Evolutionary conservation across 2,113 vertebrate species (phyloP).

Genomic region (Nettapus auritus): DNA sequence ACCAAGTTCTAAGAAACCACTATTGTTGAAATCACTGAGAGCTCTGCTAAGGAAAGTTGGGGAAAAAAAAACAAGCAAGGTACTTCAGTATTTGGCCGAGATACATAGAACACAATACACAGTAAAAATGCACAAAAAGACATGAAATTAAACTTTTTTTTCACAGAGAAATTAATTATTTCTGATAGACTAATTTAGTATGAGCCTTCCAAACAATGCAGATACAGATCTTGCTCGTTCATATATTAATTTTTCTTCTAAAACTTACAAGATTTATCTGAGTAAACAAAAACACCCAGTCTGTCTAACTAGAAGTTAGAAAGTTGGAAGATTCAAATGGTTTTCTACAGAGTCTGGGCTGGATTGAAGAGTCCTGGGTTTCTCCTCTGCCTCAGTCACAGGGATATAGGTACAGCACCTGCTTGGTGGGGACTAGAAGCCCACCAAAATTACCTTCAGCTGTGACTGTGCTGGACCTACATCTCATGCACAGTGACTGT

Average conservation of each 20-base stretch:
- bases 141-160: background rate
- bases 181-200: background rate
- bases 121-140: background rate
- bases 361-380: background rate
- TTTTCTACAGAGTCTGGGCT: background rate
- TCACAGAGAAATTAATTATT: background rate
- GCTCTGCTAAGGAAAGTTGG: background rate
- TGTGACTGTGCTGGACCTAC: background rate
- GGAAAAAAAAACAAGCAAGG: background rate
- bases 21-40: background rate
- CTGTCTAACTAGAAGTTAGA: background rate
- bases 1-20: background rate
- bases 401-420: background rate
- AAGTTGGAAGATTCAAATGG: background rate
- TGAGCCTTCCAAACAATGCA: background rate
- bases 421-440: fast-evolving
- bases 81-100: background rate
- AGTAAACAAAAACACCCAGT: background rate
- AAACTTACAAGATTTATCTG: background rate
- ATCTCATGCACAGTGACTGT: background rate
- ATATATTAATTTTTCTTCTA: background rate
- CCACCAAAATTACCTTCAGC: background rate
- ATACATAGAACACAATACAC: background rate
- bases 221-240: background rate
- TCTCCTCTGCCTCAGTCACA: background rate